Conservation (phyloP, 2,888 invertebrate species). For the Acrobasis consociella region DNA sequence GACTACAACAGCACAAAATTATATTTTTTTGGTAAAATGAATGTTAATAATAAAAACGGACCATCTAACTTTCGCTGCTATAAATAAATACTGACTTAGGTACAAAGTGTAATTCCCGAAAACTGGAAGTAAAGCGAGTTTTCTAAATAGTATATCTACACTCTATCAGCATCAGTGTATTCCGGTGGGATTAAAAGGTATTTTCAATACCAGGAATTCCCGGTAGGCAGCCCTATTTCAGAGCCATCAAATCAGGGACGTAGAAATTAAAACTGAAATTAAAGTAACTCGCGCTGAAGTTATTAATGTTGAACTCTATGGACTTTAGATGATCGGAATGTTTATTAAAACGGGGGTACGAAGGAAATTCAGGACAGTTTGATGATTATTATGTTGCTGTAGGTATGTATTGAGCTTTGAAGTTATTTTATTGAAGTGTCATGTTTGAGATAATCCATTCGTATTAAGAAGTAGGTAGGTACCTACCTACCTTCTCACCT, state of each 20-base stretch:
- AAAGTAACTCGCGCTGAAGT: conserved; percentile 16
- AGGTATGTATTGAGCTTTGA: not conserved
- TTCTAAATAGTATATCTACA: no score
- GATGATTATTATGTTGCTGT: not conserved
- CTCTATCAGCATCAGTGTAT: no score
- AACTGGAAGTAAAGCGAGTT: no score
- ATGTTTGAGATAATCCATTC: not conserved
- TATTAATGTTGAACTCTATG: conserved; percentile 15
- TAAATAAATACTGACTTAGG: no score
- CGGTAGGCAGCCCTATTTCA: not conserved
- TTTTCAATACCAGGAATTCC: conserved; percentile 9
- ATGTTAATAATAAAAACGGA: no score
- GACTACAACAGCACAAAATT: no score
- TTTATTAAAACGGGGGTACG: conserved; percentile 1
- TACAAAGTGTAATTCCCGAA: no score
- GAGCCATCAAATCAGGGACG: conserved; percentile 65
- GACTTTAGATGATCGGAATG: conserved; percentile 12
- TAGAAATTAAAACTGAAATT: conserved; percentile 53
- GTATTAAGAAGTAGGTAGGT: no score
- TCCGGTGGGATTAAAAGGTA: not conserved
- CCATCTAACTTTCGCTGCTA: no score
- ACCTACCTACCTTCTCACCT: no score
- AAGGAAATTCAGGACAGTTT: not conserved
- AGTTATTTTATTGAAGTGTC: not conserved
- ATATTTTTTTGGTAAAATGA: no score